Base-by-base conservation (phyloP, 2,797 vertebrate genomes). In the Amphiprion clarkii region DNA sequence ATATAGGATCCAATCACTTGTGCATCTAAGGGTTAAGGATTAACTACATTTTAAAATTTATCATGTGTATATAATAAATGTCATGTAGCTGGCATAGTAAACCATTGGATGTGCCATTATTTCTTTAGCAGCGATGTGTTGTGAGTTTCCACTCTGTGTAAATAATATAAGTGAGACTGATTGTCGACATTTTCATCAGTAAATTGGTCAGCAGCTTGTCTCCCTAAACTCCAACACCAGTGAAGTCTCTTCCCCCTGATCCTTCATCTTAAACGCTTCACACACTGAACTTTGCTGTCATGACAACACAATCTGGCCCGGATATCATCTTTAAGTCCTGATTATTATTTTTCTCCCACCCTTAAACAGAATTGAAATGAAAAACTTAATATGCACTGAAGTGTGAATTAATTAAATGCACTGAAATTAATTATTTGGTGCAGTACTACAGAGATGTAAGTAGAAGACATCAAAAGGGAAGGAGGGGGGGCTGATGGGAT, bases 371-470 rank as follows among this genome's bases (percentile, higher is more conserved):
- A 80, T 60, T 57, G 56, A 68, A 76, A 73, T 73, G 53, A 86
- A 60, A 81, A 86, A 80, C 36, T 49, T 74, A 71, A 84, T 73
- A 74, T 61, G 62, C 73, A 87, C 16, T 81, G 66, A 91, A 89
- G 75, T 78, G 52, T 65, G 72, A 88, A 83, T 81, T 87, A 78
- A 89, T 87, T 84, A 87, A 84, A 52, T 42, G 68, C 67, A 82
- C 68, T 79, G 59, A 81, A 86, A 89, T 83, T 79, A 79, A 90
- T 87, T 71, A 88, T 87, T 87, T 33, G 31, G 48, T 49, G 63
- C 67, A 77, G 65, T 48, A 36, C 76, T 82, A 64, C 71, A 76
- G 69, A 91, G 71, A 80, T 83, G 67, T 81, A 85, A 68, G 74
- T 75, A 67, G 54, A 70, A 85, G 72, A 87, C 87, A 87, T 89